Base-by-base conservation (phyloP, 23 tunicate species). In the Diplosoma virens region DNA sequence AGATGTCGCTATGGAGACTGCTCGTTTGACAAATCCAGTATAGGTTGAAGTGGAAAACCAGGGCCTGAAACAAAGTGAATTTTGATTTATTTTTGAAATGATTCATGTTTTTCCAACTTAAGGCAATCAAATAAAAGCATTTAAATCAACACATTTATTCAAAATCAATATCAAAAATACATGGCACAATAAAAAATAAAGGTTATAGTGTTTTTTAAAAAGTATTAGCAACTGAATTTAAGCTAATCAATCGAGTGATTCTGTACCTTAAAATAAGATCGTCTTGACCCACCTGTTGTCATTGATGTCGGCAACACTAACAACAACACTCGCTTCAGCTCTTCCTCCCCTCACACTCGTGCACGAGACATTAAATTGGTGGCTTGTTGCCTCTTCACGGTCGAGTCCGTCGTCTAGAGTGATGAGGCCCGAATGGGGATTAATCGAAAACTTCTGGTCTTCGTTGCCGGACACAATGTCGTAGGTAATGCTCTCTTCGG, bases 231-330 rank as follows among this genome's bases (percentile, higher is more conserved):
- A n/a, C n/a, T n/a, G n/a, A n/a, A n/a, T n/a, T n/a, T n/a, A n/a
- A n/a, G n/a, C n/a, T n/a, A n/a, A n/a, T n/a, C n/a, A n/a, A n/a
- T n/a, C n/a, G n/a, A n/a, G n/a, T n/a, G n/a, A n/a, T n/a, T n/a
- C n/a, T n/a, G n/a, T n/a, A n/a, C n/a, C n/a, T n/a, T n/a, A n/a
- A n/a, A n/a, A n/a, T n/a, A n/a, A n/a, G n/a, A n/a, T n/a, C n/a
- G n/a, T n/a, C n/a, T n/a, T n/a, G n/a, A n/a, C 54, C 81, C n/a
- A 82, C 87, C 87, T 74, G 75, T 82, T 82, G 48, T 82, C 87
- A 64, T 82, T 82, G 1, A 65, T 37, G 27, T 82, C 87, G 29
- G 24, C 32, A n/a, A 82, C 81, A 18, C 32, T 28, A 7, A 82
- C 75, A 0, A 14, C 33, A 26, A 82, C 33, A 16, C 24, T 25